These are phyloP conservation scores for Hylia prasina DNA, from an alignment of 2,113 vertebrate species.

Conservation along the genomic window DNA sequence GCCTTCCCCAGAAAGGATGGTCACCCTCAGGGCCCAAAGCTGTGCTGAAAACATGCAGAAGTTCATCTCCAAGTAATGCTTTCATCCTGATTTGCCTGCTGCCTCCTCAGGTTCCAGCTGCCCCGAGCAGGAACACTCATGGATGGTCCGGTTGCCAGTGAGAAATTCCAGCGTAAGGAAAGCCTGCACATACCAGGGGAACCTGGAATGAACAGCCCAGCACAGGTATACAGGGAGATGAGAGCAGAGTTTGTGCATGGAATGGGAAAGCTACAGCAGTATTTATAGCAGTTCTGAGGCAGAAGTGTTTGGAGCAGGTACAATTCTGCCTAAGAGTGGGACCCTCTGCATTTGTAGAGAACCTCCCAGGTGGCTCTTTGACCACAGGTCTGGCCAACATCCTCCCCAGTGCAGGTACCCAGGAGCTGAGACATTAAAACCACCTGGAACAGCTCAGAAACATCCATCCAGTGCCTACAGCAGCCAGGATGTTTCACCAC, in stretches of 20 bases:
- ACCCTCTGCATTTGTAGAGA: not conserved
- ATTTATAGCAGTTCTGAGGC: not conserved
- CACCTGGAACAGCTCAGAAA: not conserved
- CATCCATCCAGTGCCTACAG: not conserved
- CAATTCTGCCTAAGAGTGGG: not conserved
- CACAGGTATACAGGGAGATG: not conserved
- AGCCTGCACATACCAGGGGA: not conserved
- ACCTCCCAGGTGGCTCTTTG: not conserved
- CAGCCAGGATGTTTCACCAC: not conserved
- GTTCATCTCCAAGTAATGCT: not conserved
- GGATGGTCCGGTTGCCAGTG: not conserved
- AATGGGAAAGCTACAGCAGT: not conserved
- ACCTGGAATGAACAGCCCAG: not conserved
- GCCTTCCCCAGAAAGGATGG: accelerated
- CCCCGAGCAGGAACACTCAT: not conserved
- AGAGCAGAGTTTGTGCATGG: not conserved
- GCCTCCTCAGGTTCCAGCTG: not conserved
- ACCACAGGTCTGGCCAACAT: not conserved
- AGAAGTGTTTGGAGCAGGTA: not conserved
- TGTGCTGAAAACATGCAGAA: not conserved
- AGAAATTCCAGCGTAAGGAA: not conserved
- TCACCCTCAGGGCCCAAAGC: not conserved
- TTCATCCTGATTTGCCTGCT: not conserved
- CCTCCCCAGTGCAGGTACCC: not conserved
- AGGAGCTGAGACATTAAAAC: not conserved